Evolutionary conservation across 30 jellyfish, hydroid and myxozoan species (phyloP).

Genomic region (Clytia hemisphaerica): DNA sequence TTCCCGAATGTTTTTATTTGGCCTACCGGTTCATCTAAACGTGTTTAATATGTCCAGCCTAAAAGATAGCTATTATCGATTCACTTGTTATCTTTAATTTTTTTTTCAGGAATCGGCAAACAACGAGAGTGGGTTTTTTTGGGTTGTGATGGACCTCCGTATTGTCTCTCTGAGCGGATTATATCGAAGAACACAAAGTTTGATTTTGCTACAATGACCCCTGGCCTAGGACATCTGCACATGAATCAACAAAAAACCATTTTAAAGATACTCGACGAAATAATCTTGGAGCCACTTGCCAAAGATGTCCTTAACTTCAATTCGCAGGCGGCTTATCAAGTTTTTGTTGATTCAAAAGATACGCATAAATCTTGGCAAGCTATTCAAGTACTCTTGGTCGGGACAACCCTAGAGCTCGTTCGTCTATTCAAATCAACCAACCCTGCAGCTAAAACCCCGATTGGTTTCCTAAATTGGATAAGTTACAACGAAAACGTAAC

Average conservation of each 20-base stretch:
- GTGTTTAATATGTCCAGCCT: too few species aligned
- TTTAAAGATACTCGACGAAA: background rate
- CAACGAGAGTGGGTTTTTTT: background rate
- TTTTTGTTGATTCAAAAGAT: background rate
- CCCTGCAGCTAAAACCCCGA: background rate
- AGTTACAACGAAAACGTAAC: background rate
- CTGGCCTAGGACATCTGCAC: background rate
- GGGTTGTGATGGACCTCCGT: background rate
- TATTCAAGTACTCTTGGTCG: background rate
- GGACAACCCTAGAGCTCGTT: background rate
- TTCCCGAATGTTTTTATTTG: too few species aligned
- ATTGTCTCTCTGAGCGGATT: too few species aligned
- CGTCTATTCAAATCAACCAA: background rate
- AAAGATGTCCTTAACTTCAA: conserved; percentile 1
- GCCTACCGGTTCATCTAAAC: too few species aligned
- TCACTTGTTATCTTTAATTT: too few species aligned
- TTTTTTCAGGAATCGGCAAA: too few species aligned
- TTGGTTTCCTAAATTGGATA: background rate
- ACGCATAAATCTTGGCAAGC: background rate
- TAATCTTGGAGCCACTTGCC: background rate
- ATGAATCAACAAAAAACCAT: background rate
- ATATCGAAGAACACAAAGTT: too few species aligned
- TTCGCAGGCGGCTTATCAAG: background rate
- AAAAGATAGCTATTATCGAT: too few species aligned
- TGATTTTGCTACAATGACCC: background rate